phyloP scores from a whole-genome alignment of 1,140 invertebrate genomes.

The Cherax quadricarinatus region DNA sequence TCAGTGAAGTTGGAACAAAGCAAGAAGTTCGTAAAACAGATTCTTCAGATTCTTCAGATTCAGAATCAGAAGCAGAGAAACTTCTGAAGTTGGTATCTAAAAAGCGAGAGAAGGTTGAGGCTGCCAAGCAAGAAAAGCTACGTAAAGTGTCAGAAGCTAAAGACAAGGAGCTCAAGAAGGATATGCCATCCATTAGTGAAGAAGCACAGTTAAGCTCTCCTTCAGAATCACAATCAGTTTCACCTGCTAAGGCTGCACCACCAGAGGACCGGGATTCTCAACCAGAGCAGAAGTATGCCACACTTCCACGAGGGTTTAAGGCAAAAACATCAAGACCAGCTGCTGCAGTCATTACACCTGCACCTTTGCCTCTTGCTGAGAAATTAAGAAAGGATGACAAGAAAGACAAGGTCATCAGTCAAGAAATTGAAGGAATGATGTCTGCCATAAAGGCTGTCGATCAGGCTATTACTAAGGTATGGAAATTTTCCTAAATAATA shows the following conservation, averaged over 20 bases:
- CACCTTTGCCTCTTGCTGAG: background rate
- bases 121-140: constrained; percentile 69
- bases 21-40: constrained; percentile 38
- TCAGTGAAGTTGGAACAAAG: constrained; percentile 51
- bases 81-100: constrained; percentile 69
- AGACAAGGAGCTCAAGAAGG: constrained; percentile 39
- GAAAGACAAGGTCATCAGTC: constrained; percentile 30
- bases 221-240: constrained; percentile 24
- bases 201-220: constrained; percentile 43
- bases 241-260: background rate
- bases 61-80: constrained; percentile 73
- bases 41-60: constrained; percentile 72
- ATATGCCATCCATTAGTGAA: constrained; percentile 47
- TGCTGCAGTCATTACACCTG: constrained; percentile 1
- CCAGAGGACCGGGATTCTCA: constrained; percentile 17
- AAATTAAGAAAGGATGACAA: constrained; percentile 26
- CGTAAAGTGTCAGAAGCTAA: constrained; percentile 67
- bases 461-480: constrained; percentile 68
- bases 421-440: constrained; percentile 69
- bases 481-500: background rate
- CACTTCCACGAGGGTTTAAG: constrained; percentile 71
- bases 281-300: constrained; percentile 71
- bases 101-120: constrained; percentile 71
- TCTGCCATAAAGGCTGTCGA: constrained; percentile 69
- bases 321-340: constrained; percentile 51